Conservation (phyloP, 2,888 invertebrate genomes). For the Leptogaster cylindrica region DNA sequence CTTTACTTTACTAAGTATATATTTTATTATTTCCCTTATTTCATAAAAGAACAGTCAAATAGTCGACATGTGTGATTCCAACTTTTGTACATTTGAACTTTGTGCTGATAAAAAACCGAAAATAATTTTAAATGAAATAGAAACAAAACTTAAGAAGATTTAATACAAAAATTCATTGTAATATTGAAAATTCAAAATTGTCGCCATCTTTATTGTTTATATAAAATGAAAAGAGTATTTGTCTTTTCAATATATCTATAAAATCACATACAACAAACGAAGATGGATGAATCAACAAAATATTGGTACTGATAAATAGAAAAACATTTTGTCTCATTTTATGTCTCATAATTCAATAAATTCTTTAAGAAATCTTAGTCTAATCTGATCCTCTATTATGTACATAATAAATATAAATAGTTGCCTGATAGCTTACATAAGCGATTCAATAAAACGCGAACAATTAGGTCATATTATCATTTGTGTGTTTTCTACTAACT, state of each 20-base stretch:
- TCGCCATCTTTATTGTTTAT: conserved; percentile 24
- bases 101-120: no score
- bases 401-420: conserved; percentile 40
- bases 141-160: no score
- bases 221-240: conserved; percentile 13
- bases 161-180: neutral
- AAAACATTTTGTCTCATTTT: conserved; percentile 30
- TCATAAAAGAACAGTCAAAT: no score
- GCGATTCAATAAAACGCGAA: conserved; percentile 35
- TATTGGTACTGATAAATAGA: conserved; percentile 17
- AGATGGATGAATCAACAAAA: conserved; percentile 24
- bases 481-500: conserved; percentile 19
- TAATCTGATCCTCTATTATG: conserved; percentile 32
- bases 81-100: no score
- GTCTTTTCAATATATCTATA: neutral
- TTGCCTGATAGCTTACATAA: conserved; percentile 37
- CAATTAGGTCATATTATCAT: conserved; percentile 29
- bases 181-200: conserved; percentile 29
- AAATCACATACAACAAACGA: conserved; percentile 23
- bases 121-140: no score
- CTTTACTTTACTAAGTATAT: no score
- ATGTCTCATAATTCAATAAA: conserved; percentile 39
- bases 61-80: no score
- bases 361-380: conserved; percentile 39
- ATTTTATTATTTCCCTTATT: no score